Evolutionary conservation across 1,140 invertebrate species (phyloP).

Genomic region (Drosophila elegans): DNA sequence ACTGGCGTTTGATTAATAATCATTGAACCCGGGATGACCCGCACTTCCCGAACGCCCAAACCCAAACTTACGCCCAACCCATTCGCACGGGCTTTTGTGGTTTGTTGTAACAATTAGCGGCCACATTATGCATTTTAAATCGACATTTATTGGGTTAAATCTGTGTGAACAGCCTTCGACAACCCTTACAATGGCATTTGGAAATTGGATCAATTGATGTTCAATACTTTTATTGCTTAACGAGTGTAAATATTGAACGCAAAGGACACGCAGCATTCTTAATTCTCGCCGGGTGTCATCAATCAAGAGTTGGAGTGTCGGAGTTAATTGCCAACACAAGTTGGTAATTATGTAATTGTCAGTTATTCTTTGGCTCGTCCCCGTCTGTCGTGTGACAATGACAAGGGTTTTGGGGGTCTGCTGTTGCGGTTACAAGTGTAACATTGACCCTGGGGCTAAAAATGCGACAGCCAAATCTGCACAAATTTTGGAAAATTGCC

Average conservation of each 20-base stretch:
- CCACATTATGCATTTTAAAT: conserved; percentile 70
- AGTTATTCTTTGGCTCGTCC: conserved; percentile 5
- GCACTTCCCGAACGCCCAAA: conserved; percentile 37
- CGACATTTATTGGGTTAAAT: conserved; percentile 71
- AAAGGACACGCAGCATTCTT: conserved; percentile 49
- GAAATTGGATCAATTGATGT: conserved; percentile 57
- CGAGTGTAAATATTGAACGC: conserved; percentile 73
- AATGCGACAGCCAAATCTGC: conserved; percentile 36
- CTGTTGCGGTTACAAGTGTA: conserved; percentile 8
- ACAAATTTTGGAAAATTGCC: conserved; percentile 25
- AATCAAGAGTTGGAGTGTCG: conserved; percentile 60
- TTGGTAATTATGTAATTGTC: conserved; percentile 79
- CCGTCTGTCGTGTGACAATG: conserved; percentile 37
- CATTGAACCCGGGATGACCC: conserved; percentile 72
- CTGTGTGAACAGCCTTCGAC: conserved; percentile 54
- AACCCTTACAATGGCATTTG: conserved; percentile 27
- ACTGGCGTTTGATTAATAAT: conserved; percentile 79
- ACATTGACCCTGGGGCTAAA: conserved; percentile 23
- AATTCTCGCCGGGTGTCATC: conserved; percentile 62
- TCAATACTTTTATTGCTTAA: conserved; percentile 60
- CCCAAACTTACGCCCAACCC: conserved; percentile 11
- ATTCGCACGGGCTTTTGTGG: conserved; percentile 33
- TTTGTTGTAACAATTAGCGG: conserved; percentile 73
- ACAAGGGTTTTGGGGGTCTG: conserved; percentile 27
- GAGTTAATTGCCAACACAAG: conserved; percentile 72